Evolutionary conservation across 2,113 vertebrate genomes (phyloP), one percentile per base, ranked within the genome.

Genomic region (Alouatta palliata): DNA sequence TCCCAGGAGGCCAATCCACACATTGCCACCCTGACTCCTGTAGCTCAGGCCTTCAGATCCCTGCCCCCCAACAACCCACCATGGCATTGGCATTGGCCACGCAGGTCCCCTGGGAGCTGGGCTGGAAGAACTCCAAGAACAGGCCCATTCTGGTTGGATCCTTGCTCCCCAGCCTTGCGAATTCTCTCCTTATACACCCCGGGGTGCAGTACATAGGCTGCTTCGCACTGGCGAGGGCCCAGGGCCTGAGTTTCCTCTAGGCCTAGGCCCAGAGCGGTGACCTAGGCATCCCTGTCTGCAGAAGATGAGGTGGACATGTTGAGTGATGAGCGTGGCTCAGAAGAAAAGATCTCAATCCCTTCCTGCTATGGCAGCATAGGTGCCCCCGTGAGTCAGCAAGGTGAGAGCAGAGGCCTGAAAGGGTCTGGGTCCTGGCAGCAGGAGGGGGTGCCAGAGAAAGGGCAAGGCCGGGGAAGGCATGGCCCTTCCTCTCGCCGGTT

Each of bases 291-390:
- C 68, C 56, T 98, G 45, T 97, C 95, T 81, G 77, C 96, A 98
- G 98, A 98, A 95, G 96, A 97, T 43, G 97, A 98, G 37, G 96
- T 95, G 27, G 85, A 96, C 37, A 35, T 97, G 96, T 52, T 64
- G 87, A 97, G 61, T 70, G 94, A 96, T 0, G 84, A 87, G 21
- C 47, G 45, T 6, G 75, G 23, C 87, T 68, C 90, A 0, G 96
- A 97, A 92, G 97, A 98, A 79, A 90, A 14, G 81, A 77, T 94
- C 87, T 25, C 91, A 20, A 7, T 87, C 23, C 96, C 96, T 70
- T 91, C 96, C 84, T 97, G 95, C 96, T 95, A 96, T 81, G 77
- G 90, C 2, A 1, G 73, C 76, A 45, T 70, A 5, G 79, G 89
- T 27, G 80, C 94, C 10, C 52, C 95, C 37, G 81, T 90, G 70